Evolutionary conservation across 1,140 invertebrate genomes (phyloP).

Genomic region (Temnothorax curvispinosus): DNA sequence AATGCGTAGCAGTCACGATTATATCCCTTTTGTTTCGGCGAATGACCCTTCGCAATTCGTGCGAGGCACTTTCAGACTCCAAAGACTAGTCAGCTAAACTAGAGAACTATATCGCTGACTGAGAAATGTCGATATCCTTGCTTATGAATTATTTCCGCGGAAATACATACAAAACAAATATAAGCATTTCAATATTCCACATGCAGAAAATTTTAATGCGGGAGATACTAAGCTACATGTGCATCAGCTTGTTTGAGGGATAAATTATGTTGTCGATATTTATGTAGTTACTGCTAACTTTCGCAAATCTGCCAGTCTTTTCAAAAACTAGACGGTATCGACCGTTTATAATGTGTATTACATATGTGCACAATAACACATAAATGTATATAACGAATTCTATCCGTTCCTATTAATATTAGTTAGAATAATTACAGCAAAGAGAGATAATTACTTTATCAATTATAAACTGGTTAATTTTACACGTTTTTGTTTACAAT

Average conservation of each 20-base stretch:
- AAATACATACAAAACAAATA: background rate
- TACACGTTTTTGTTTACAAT: background rate
- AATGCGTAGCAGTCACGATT: slow-evolving; percentile 16
- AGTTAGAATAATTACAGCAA: background rate
- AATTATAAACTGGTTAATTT: background rate
- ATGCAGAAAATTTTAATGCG: background rate
- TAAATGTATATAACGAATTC: background rate
- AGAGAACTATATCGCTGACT: background rate
- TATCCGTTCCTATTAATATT: background rate
- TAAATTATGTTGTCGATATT: slow-evolving; percentile 6
- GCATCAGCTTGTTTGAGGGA: background rate
- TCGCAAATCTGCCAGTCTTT: background rate
- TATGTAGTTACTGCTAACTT: background rate
- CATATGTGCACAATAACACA: background rate
- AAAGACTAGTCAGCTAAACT: background rate
- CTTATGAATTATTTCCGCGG: background rate
- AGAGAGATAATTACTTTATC: background rate
- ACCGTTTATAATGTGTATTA: background rate
- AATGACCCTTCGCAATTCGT: slow-evolving; percentile 2
- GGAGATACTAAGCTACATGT: background rate
- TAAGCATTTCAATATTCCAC: background rate
- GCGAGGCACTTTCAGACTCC: background rate
- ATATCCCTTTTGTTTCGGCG: slow-evolving; percentile 17
- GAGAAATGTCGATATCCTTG: background rate
- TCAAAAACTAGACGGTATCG: background rate